Base-by-base conservation (phyloP, 37 sponge, comb jelly and placozoan species). In the Aplysina aerophoba region DNA sequence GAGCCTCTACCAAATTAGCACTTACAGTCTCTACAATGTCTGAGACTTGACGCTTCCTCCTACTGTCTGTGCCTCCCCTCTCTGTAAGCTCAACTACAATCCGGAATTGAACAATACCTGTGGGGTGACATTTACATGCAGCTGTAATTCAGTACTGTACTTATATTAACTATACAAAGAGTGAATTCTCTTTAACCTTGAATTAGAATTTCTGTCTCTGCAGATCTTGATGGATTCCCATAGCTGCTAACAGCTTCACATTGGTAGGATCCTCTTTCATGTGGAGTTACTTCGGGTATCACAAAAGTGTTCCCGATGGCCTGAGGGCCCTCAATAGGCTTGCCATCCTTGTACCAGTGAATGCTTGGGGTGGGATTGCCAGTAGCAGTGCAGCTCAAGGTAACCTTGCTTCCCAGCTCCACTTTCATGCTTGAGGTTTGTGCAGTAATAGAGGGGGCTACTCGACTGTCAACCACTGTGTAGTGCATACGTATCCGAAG, bases 1-100 rank as follows among this genome's bases (percentile, higher is more conserved):
- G n/a, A n/a, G n/a, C n/a, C n/a, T n/a, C n/a, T n/a, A n/a, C n/a
- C n/a, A n/a, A n/a, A n/a, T n/a, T n/a, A n/a, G 71, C 6, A 69
- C 34, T 30, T 69, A 69, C 71, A 31, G 71, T 27, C 27, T 69
- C 17, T n/a, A 27, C 71, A 69, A 30, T 69, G 34, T 16, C 34
- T 16, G 34, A 30, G 34, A 35, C 34, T 30, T 69, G 71, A 69
- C 71, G 71, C 71, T 69, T 69, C 71, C 71, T 69, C 34, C 71
- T 1, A 30, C 19, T 44, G 3, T 8, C 50, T 11, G 50, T 44
- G 50, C 50, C 34, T 27, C 17, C 1, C 33, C 30, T 27, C 1
- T n/a, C 33, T n/a, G 6, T 27, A 30, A 69, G 17, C 6, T 69
- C 71, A 30, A 69, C n/a, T n/a, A n/a, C n/a, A n/a, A n/a, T 35